Evolutionary conservation across 2,113 vertebrate genomes (phyloP).

Genomic region (Calyptommatus sinebrachiatus): DNA sequence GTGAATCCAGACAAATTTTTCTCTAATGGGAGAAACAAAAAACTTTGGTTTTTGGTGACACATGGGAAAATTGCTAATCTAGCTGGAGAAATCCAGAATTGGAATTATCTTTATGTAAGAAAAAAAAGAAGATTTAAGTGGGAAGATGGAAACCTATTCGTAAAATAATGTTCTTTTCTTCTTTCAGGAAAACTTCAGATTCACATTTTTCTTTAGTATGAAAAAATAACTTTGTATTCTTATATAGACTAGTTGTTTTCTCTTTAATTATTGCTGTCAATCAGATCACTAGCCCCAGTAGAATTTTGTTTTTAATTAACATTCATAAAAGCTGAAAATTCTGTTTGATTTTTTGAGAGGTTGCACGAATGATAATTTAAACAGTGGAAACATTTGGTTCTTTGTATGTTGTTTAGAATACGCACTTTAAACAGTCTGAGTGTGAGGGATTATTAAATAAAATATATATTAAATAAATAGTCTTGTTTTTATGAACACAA

Average conservation of each 20-base stretch:
- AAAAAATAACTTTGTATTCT: neutral
- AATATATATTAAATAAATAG: constrained; percentile 9
- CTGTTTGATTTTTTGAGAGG: constrained; percentile 60
- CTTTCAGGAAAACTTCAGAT: neutral
- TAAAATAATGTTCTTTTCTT: neutral
- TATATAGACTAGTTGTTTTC: constrained; percentile 4
- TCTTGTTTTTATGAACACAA: neutral
- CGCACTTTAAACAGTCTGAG: constrained; percentile 46
- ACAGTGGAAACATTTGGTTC: constrained; percentile 8
- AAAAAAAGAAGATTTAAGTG: neutral
- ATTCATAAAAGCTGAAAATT: constrained; percentile 35
- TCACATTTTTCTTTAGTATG: neutral
- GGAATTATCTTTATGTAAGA: neutral
- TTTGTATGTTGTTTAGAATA: constrained; percentile 51
- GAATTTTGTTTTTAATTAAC: neutral
- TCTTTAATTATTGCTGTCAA: constrained; percentile 1
- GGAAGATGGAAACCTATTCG: neutral
- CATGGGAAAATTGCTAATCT: neutral
- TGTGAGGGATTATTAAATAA: constrained; percentile 38
- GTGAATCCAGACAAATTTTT: neutral
- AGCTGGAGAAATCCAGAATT: neutral
- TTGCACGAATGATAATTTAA: constrained; percentile 65
- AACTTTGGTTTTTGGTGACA: neutral
- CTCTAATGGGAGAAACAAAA: neutral
- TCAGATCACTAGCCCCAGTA: neutral